phyloP scores from a whole-genome alignment of 2,888 invertebrate genomes.

The Hirudinaria manillensis region DNA sequence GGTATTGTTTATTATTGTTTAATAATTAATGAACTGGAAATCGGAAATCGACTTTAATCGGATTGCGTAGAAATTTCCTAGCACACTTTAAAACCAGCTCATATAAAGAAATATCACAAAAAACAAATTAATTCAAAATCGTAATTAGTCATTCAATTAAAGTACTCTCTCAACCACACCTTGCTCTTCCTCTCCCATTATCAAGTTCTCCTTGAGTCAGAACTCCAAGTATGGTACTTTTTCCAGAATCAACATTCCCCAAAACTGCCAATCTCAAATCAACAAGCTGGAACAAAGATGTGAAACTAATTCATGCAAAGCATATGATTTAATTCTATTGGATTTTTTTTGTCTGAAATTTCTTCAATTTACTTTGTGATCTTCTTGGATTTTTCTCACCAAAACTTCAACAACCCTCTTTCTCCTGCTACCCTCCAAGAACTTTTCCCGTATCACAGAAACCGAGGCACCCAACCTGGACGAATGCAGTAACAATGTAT shows the following conservation, averaged over 20 bases:
- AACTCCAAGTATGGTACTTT: conserved; percentile 89
- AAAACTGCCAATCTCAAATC: conserved; percentile 81
- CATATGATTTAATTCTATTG: no score
- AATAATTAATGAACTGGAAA: no score
- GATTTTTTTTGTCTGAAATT: background rate
- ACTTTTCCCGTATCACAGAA: conserved; percentile 67
- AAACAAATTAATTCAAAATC: no score
- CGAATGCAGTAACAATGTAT: background rate
- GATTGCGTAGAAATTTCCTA: no score
- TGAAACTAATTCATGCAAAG: background rate
- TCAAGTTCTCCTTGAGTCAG: conserved; percentile 90
- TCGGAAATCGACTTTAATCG: no score
- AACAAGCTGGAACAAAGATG: conserved; percentile 55
- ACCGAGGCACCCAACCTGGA: conserved; percentile 70
- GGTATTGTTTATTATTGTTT: no score
- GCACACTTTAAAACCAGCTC: no score
- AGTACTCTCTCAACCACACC: background rate
- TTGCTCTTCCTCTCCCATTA: conserved; percentile 86
- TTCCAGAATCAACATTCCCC: conserved; percentile 93
- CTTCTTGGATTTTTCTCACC: conserved; percentile 68
- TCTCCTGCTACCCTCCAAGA: conserved; percentile 50
- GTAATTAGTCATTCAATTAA: no score
- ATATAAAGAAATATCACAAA: no score
- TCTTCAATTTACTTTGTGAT: conserved; percentile 50
- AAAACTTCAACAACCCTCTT: conserved; percentile 76